Percentiles rank a stretch among this genome's conserved stretches.
Evolutionary conservation across 1,140 invertebrate species (phyloP).

Genomic region (Hylyphantes graminicola): DNA sequence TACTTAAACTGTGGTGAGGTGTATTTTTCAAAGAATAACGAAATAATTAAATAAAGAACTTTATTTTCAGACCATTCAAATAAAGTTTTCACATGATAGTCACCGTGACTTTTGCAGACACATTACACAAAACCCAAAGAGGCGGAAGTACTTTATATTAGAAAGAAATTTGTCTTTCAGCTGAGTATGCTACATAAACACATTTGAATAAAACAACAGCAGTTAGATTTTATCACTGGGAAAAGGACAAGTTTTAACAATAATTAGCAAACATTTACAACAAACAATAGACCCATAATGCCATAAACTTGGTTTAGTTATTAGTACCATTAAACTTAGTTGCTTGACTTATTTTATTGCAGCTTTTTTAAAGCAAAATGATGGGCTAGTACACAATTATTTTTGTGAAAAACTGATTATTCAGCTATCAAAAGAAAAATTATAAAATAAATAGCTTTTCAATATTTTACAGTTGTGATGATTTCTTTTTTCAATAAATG

Average conservation of each 20-base stretch:
- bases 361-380: not conserved
- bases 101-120: conserved; percentile 24
- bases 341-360: not conserved
- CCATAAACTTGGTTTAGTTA: conserved; percentile 14
- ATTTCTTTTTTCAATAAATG: too few species aligned
- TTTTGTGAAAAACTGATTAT: too few species aligned
- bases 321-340: not conserved
- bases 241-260: conserved; percentile 9
- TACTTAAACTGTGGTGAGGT: too few species aligned
- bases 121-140: conserved; percentile 28
- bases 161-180: conserved; percentile 13
- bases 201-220: conserved; percentile 31
- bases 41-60: conserved; percentile 39
- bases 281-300: conserved; percentile 19
- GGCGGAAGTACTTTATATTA: conserved; percentile 8
- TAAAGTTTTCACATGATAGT: conserved; percentile 49
- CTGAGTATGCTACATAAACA: conserved; percentile 12
- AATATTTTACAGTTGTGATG: too few species aligned
- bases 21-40: too few species aligned
- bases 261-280: conserved; percentile 47
- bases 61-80: conserved; percentile 53
- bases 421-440: too few species aligned
- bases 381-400: too few species aligned
- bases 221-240: conserved; percentile 47
- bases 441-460: too few species aligned